Percentiles rank a stretch among this genome's conserved stretches.
Conservation (phyloP, 2,113 vertebrate species). For the Forbesichthys agassizii region DNA sequence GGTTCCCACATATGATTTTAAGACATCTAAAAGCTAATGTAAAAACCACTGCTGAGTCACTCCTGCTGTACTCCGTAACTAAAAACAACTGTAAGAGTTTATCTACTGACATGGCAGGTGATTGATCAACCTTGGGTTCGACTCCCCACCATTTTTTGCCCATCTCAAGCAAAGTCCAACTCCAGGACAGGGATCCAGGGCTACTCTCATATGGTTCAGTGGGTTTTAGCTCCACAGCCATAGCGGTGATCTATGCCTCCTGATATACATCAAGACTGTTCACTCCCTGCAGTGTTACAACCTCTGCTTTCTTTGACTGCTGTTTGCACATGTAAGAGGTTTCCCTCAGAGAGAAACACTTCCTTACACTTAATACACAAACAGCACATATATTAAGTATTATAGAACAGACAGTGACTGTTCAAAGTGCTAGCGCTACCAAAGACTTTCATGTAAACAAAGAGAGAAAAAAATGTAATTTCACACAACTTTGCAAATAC, state of each 20-base stretch:
- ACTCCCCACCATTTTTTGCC: constrained; percentile 3
- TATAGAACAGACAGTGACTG: constrained; percentile 6
- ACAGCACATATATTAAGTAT: background rate
- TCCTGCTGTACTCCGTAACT: constrained; percentile 33
- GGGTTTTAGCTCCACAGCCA: constrained; percentile 58
- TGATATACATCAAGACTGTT: constrained; percentile 28
- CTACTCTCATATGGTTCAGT: constrained; percentile 43
- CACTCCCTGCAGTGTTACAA: constrained; percentile 32
- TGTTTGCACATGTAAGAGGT: constrained; percentile 18
- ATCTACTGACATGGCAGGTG: constrained; percentile 45
- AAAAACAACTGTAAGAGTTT: constrained; percentile 41
- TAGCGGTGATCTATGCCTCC: constrained; percentile 51
- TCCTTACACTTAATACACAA: constrained; percentile 4
- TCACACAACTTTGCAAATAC: too few relatives aligned
- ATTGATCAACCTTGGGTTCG: constrained; percentile 48
- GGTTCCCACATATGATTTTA: constrained; percentile 7
- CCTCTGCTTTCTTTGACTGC: constrained; percentile 20
- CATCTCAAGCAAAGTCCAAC: constrained; percentile 36
- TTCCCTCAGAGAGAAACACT: constrained; percentile 2
- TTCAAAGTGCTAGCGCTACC: background rate
- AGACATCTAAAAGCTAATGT: constrained; percentile 20
- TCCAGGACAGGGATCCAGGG: constrained; percentile 27
- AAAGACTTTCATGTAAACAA: too few relatives aligned
- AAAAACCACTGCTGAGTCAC: constrained; percentile 26
- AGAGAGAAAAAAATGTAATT: too few relatives aligned